Base-by-base conservation (phyloP, 2,113 vertebrate genomes). In the Pluvianellus socialis region DNA sequence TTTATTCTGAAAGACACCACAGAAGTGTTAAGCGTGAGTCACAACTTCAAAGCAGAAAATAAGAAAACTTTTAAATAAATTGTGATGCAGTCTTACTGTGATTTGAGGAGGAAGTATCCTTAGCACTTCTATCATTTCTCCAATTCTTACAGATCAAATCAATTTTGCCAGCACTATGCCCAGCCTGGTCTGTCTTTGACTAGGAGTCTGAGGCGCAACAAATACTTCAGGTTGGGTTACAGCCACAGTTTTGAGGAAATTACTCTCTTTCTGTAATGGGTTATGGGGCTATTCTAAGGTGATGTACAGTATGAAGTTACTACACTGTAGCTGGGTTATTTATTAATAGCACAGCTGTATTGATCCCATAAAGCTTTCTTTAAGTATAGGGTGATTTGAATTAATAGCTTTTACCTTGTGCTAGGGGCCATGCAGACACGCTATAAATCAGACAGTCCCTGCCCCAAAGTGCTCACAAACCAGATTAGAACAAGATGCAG, bases 401-500 rank as follows among this genome's bases (percentile, higher is more conserved):
- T 96, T 82, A 96, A 91, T 91, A 79, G 94, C 62, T 82, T 96
- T 94, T 82, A 56, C 90, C 89, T 90, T 71, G 89, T 73, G 94
- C 96, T 86, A 24, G 94, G 81, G 86, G 92, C 89, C 93, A 96
- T 10, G 81, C 85, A 96, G 96, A 96, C 91, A 95, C 47, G 63
- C 94, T 94, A 23, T 95, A 94, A 95, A 95, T 97, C 92, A 97
- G 80, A 95, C 96, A 90, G 94, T 95, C 81, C 81, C 94, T 95
- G 89, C 93, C 96, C 95, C 94, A 79, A 70, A 96, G 95, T 94
- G 91, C 92, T 96, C 96, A 58, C 86, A 94, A 70, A 94, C 89
- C 89, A 90, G 94, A 95, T 95, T 61, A 94, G 96, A 94, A 96
- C 91, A 94, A 96, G 97, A 95, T 90, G 96, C 92, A 96, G 95